Evolutionary conservation across 2,113 vertebrate genomes (phyloP).

Genomic region (Eulemur macaco): DNA sequence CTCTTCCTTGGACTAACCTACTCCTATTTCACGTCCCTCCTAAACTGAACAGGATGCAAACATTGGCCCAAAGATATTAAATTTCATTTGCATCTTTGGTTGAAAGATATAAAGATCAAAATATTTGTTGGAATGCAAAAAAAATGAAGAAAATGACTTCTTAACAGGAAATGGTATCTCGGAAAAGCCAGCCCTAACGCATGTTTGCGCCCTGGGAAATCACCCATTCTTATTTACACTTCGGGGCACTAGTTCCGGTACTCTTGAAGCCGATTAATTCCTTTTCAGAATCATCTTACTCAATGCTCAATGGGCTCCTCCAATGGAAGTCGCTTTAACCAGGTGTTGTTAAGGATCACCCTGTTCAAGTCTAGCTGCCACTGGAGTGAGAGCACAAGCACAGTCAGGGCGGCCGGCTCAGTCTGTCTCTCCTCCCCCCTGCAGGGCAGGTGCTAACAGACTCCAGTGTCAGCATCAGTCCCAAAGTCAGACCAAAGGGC

Average conservation of each 20-base stretch:
- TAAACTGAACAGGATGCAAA: neutral
- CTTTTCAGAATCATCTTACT: neutral
- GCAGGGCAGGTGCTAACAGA: neutral
- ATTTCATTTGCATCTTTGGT: neutral
- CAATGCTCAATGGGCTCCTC: neutral
- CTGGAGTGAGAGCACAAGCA: neutral
- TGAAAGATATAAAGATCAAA: neutral
- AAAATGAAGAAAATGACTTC: neutral
- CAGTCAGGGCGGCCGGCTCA: neutral
- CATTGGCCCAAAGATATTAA: neutral
- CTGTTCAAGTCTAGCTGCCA: neutral
- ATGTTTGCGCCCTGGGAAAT: rapidly evolving
- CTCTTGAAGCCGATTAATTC: neutral
- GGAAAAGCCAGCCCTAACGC: neutral
- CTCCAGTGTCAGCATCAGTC: neutral
- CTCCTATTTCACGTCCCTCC: neutral
- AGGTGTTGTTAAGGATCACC: rapidly evolving
- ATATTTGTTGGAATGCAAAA: neutral
- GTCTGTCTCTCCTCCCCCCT: neutral
- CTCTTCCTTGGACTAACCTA: neutral
- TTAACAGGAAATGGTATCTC: neutral
- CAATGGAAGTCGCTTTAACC: neutral
- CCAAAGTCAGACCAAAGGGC: neutral
- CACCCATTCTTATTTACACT: neutral
- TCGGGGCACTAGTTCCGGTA: neutral